Evolutionary conservation across 2,797 vertebrate species (phyloP), one percentile per base, ranked within the genome.

Genomic region (Sebastes vulpes): DNA sequence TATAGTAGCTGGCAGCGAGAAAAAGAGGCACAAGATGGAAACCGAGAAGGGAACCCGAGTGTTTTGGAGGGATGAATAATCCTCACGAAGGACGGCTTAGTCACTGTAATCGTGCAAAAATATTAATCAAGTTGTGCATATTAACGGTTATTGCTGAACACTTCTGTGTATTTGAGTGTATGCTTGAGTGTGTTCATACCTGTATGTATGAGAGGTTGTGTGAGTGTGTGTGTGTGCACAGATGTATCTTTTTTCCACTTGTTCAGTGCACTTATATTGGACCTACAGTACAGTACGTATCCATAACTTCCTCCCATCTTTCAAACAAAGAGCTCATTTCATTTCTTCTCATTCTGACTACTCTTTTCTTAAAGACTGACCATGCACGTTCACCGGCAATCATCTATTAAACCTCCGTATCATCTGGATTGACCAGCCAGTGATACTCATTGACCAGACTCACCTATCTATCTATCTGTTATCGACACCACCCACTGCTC

Each of bases 251-350:
- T 89, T 42, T 82, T 79, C 82, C 91, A 89, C 87, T 91, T 86
- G 82, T 94, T 92, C 90, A 93, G 93, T 94, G 93, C 94, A 94
- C 93, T 95, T 94, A 94, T 93, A 89, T 93, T 81, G 90, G 90
- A 95, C 94, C 95, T 95, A 93, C 73, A 84, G 77, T 95, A 93
- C 73, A 84, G 76, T 89, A 93, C 90, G 92, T 85, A 89, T 72
- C 75, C 81, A 91, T 89, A 63, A 72, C 82, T 88, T 90, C 68
- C 66, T 80, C 71, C 14, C 75, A 31, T 78, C 83, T 84, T 80
- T 85, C 77, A 78, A 85, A 77, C 67, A 85, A 82, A 85, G 61
- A 82, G 53, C 65, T 84, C 28, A 56, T 83, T 80, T 80, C 52
- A 48, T 46, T 46, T 46, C 42, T 46, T 46, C 50, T 86, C 53